Percentiles rank a stretch among this genome's conserved stretches.
These are phyloP conservation scores for Phalacrocorax pelagicus DNA, from an alignment of 2,113 vertebrate genomes.

Conservation along the genomic window DNA sequence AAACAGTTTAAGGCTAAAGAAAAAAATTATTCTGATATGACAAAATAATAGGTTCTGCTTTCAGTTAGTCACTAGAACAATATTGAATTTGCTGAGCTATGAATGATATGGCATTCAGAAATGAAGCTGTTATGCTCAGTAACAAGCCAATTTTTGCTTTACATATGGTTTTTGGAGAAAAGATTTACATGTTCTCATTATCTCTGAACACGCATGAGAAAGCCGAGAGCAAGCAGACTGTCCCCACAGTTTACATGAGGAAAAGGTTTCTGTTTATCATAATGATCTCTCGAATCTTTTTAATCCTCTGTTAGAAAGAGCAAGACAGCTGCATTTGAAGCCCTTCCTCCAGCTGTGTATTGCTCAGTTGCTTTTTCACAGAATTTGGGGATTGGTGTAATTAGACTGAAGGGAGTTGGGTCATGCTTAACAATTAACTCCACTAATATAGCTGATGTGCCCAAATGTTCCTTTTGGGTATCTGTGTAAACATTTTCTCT, in stretches of 20 bases:
- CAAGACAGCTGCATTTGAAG: conserved; percentile 8
- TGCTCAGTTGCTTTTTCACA: neutral
- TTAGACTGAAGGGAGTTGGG: neutral
- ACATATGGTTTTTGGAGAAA: neutral
- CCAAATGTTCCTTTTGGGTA: conserved; percentile 20
- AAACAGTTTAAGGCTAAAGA: neutral
- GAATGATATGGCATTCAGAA: neutral
- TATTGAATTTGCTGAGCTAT: neutral
- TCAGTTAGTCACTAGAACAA: neutral
- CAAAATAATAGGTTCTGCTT: neutral
- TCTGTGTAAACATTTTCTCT: neutral
- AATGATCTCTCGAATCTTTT: conserved; percentile 50
- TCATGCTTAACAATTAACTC: conserved; percentile 32
- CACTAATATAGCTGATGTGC: neutral
- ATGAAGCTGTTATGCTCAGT: neutral
- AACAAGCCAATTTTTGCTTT: neutral
- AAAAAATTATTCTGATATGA: neutral
- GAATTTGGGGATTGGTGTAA: neutral
- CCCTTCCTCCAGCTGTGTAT: neutral
- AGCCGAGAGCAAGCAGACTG: conserved; percentile 22
- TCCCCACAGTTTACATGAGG: conserved; percentile 28
- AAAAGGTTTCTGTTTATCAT: conserved; percentile 46
- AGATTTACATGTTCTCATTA: conserved; percentile 36
- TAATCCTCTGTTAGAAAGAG: conserved; percentile 41
- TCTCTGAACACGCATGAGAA: conserved; percentile 31